Base-by-base conservation (phyloP, 2,797 vertebrate genomes). In the Somateria mollissima region DNA sequence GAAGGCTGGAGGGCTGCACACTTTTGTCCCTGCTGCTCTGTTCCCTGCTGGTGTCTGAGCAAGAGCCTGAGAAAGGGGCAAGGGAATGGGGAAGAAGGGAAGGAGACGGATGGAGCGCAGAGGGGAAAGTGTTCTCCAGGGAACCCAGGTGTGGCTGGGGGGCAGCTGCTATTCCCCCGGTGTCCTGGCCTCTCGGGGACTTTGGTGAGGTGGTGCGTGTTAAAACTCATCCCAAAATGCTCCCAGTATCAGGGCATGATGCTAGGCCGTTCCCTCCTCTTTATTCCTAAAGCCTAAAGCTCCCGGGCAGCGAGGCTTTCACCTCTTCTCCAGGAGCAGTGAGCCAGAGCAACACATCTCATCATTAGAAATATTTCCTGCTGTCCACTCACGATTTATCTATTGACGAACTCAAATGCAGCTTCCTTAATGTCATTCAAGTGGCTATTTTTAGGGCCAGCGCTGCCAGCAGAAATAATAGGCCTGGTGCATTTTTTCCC, bases 391-490 rank as follows among this genome's bases (percentile, higher is more conserved):
- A 88, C 58, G 75, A 92, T 70, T 45, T 64, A 82, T 82, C 83
- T 93, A 88, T 60, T 34, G 80, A 89, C 7, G 6, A 92, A 47
- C 56, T 91, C 82, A 87, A 89, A 93, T 19, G 0, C 83, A 65
- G 56, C 54, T 95, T 82, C 72, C 71, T 64, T 32, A 62, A 78
- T 82, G 77, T 74, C 92, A 91, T 25, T 65, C 79, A 65, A 4
- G 1, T 2, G 4, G 76, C 53, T 94, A 93, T 94, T 96, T 94
- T 92, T 94, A 94, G 87, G 15, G 64, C 36, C 53, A 67, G 60
- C 2, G 1, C 3, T 81, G 77, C 76, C 77, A 92, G 87, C 76
- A 94, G 92, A 95, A 96, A 84, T 92, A 94, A 93, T 57, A 86
- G 79, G 41, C 66, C 80, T 88, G 82, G 84, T 91, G 75, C 71